These are phyloP conservation scores for Parazoanthus darwini DNA, from an alignment of 92 coral and sea anemone genomes.

Conservation along the genomic window DNA sequence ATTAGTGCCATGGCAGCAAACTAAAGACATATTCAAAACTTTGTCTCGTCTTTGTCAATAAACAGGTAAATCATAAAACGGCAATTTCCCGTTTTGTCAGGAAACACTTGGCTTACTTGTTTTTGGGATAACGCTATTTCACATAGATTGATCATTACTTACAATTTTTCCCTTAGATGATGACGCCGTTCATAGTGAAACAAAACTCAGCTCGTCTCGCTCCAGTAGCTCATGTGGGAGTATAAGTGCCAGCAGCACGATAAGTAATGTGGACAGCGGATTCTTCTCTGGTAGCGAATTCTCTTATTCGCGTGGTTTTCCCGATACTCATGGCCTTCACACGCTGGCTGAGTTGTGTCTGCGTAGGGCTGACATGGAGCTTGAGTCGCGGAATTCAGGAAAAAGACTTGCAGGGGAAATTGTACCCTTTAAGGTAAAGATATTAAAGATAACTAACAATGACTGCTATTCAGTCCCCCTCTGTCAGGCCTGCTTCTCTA, in stretches of 20 bases:
- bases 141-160: not conserved
- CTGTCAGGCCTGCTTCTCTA: too few species aligned
- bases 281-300: constrained; percentile 26
- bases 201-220: not conserved
- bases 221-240: constrained; percentile 31
- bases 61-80: too few species aligned
- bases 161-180: constrained; percentile 7
- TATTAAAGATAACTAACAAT: not conserved
- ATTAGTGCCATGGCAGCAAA: too few species aligned
- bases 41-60: too few species aligned
- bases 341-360: constrained; percentile 94
- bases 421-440: constrained; percentile 17
- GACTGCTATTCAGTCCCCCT: too few species aligned
- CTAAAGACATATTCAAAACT: too few species aligned
- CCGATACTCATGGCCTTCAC: constrained; percentile 75
- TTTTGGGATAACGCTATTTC: not conserved
- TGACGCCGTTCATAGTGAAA: not conserved
- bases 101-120: not conserved
- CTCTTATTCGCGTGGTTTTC: constrained; percentile 25
- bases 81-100: too few species aligned
- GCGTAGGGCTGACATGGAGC: constrained; percentile 80
- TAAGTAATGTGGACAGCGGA: constrained; percentile 19
- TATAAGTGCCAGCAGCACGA: constrained; percentile 21
- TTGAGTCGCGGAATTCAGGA: constrained; percentile 31
- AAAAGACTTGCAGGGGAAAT: constrained; percentile 33